These are phyloP conservation scores for Papilio protenor DNA, from an alignment of 2,888 invertebrate species.

Conservation along the genomic window DNA sequence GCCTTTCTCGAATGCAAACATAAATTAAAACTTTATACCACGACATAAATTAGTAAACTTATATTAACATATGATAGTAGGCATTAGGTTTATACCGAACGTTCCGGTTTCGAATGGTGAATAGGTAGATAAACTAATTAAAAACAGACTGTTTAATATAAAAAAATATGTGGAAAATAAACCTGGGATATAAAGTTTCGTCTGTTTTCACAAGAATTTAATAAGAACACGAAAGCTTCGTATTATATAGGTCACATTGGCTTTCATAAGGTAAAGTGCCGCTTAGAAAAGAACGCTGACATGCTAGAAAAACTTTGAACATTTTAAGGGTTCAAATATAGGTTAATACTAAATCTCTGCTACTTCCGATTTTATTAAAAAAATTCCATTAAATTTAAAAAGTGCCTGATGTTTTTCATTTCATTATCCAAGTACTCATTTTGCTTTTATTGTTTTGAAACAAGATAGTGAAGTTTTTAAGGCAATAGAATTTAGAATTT, in stretches of 20 bases:
- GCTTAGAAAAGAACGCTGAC: not conserved
- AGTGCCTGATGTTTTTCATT: not conserved
- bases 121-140: not conserved
- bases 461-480: not conserved
- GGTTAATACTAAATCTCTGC: not conserved
- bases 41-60: not conserved
- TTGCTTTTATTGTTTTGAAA: not conserved
- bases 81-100: not conserved
- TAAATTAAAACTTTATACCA: conserved; percentile 10
- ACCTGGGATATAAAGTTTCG: not conserved
- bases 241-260: conserved; percentile 28
- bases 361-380: not conserved
- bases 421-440: not conserved
- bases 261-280: conserved; percentile 11
- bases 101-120: too few relatives aligned
- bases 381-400: not conserved
- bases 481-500: not conserved
- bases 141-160: not conserved
- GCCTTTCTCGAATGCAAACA: conserved; percentile 33
- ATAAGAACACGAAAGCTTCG: not conserved
- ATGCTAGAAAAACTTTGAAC: conserved; percentile 4
- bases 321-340: not conserved
- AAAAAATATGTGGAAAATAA: not conserved
- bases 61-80: not conserved
- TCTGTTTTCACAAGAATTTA: not conserved